Conservation (phyloP, 2,797 vertebrate species). For the Muscicapa comitata region DNA sequence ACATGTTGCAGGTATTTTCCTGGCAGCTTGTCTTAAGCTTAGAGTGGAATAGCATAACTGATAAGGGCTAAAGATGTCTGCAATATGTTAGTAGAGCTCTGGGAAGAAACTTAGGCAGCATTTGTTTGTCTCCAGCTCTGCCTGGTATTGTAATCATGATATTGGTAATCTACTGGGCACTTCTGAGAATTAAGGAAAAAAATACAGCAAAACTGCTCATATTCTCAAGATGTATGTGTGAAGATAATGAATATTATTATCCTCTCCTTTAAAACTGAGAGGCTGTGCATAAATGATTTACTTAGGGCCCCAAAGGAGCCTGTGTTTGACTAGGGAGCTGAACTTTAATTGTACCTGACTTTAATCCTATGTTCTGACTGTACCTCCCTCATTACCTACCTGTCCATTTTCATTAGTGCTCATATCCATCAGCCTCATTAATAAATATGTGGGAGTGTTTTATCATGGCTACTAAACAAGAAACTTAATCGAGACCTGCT, state of each 20-base stretch:
- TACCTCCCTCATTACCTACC: slow-evolving; percentile 48
- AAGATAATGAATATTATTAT: slow-evolving; percentile 51
- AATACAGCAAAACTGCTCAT: background rate
- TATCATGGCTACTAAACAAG: slow-evolving; percentile 7
- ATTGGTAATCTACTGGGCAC: background rate
- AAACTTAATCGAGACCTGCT: background rate
- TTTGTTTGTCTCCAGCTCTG: background rate
- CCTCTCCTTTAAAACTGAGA: slow-evolving; percentile 29
- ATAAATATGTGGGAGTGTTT: slow-evolving; percentile 30
- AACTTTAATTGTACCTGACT: slow-evolving; percentile 58
- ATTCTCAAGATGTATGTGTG: background rate
- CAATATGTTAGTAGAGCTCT: background rate
- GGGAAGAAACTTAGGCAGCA: background rate
- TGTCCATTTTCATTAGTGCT: slow-evolving; percentile 53
- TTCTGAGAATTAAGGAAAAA: slow-evolving; percentile 18
- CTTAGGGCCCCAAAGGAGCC: slow-evolving; percentile 37
- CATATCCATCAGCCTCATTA: slow-evolving; percentile 53
- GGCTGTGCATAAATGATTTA: slow-evolving; percentile 48
- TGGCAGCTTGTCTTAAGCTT: slow-evolving; percentile 22
- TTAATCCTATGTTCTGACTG: slow-evolving; percentile 43
- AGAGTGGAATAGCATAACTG: background rate
- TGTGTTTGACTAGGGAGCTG: slow-evolving; percentile 44
- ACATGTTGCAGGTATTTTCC: slow-evolving; percentile 21
- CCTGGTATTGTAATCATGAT: background rate
- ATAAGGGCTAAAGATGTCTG: background rate